Evolutionary conservation across 2,888 invertebrate species (phyloP), one percentile per base, ranked within the genome.

Genomic region (Drosophila hawaiiensis): DNA sequence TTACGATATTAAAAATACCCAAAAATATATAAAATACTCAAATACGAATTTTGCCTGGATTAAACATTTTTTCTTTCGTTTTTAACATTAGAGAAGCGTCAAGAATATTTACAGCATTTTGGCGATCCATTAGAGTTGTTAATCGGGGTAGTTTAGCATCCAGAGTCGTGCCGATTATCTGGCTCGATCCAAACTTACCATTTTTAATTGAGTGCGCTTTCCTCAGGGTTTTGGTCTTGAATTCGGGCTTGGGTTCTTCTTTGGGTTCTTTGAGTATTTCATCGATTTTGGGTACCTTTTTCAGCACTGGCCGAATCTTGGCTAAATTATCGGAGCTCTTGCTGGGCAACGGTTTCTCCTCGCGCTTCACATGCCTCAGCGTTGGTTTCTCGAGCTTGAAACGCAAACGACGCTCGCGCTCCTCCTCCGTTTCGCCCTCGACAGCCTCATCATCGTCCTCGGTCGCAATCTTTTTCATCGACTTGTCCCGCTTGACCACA

Each of bases 211-310:
- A 91, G 66, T 91, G 90, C 66, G 92, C 90, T 87, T 93, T 93
- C 71, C 92, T 91, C 67, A 93, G 83, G 59, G 92, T 91, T 78
- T 93, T 92, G 83, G 93, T 93, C 84, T 92, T 92, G 76, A 93
- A 92, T 76, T 93, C 93, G 49, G 93, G 92, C 75, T 92, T 92
- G 62, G 89, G 83, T 71, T 92, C 92, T 53, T 92, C 89, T 84
- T 92, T 91, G 47, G 89, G 76, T 78, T 92, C 91, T 83, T 93
- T 92, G 50, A 92, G 79, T 58, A 89, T 70, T 69, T 93, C 93
- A 75, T 93, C 93, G 56, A 93, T 83, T 85, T 92, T 93, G 75
- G 92, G 91, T 76, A 93, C 92, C 87, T 93, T 93, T 82, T 92
- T 92, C 61, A 93, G 89, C 35, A 90, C 92, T 28, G 93, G 93